Evolutionary conservation across 2,888 invertebrate species (phyloP).

Genomic region (Aporophyla nigra): DNA sequence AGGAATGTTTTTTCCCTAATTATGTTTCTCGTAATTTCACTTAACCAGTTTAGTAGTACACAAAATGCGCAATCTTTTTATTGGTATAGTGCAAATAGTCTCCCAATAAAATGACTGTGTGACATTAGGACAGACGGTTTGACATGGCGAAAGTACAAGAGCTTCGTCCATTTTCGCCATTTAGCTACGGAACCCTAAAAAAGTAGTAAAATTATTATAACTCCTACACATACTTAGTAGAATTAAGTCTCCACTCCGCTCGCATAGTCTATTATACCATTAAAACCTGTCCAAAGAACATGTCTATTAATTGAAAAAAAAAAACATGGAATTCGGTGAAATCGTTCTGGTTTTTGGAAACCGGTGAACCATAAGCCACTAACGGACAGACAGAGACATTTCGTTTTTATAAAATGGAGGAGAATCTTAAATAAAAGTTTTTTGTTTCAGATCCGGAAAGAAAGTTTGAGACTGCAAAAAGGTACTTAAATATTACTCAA

Average conservation of each 20-base stretch:
- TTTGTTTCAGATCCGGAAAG: constrained; percentile 79
- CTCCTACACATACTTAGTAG: too few relatives aligned
- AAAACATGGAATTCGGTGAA: background rate
- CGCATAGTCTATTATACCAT: background rate
- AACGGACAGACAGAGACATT: background rate
- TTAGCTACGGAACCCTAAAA: background rate
- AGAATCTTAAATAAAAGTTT: background rate
- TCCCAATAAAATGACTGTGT: too few relatives aligned
- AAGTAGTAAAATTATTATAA: background rate
- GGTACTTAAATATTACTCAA: constrained; percentile 11
- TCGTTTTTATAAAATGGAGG: background rate
- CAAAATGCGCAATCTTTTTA: too few relatives aligned
- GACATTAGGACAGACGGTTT: too few relatives aligned
- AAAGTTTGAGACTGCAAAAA: constrained; percentile 68
- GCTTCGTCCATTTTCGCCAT: background rate
- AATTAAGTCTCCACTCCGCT: background rate
- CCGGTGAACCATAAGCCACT: background rate
- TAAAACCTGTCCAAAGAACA: background rate
- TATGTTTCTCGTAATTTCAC: background rate
- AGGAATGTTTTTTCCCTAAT: background rate
- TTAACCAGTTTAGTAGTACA: background rate
- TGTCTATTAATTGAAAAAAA: background rate
- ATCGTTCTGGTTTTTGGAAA: background rate
- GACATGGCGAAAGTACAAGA: background rate
- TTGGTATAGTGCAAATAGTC: too few relatives aligned